Evolutionary conservation across 1,140 invertebrate genomes (phyloP).

Genomic region (Archegozetes longisetosus): DNA sequence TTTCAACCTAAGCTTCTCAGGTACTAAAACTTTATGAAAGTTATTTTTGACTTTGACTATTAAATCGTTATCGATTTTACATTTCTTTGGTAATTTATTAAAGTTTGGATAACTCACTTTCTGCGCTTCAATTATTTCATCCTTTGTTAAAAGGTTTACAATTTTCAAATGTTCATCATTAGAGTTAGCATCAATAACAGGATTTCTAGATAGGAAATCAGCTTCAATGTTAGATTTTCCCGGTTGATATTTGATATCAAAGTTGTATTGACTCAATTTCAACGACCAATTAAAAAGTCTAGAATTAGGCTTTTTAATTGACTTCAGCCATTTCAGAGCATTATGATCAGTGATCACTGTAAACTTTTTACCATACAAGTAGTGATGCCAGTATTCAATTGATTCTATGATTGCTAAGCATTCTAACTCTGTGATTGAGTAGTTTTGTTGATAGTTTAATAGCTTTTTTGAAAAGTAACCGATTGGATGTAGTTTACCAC

Average conservation of each 20-base stretch:
- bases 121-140: background rate
- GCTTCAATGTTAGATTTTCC: conserved; percentile 10
- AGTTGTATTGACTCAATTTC: conserved; percentile 12
- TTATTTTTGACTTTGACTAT: background rate
- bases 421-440: conserved; percentile 39
- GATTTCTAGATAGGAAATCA: conserved; percentile 15
- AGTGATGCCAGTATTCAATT: conserved; percentile 35
- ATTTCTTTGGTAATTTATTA: background rate
- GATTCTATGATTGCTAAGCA: conserved; percentile 33
- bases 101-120: background rate
- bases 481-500: conserved; percentile 31
- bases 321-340: conserved; percentile 24
- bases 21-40: background rate
- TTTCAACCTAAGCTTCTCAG: background rate
- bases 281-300: conserved; percentile 14
- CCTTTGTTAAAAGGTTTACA: background rate
- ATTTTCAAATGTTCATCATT: background rate
- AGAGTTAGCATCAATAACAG: background rate
- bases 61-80: background rate
- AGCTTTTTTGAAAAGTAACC: conserved; percentile 32
- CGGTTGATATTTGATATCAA: conserved; percentile 8
- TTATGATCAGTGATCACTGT: conserved; percentile 33
- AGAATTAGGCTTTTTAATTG: conserved; percentile 12
- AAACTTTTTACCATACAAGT: conserved; percentile 31
- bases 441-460: conserved; percentile 31